Base-by-base conservation (phyloP, 2,888 invertebrate genomes). In the Lamellibrachia columna region DNA sequence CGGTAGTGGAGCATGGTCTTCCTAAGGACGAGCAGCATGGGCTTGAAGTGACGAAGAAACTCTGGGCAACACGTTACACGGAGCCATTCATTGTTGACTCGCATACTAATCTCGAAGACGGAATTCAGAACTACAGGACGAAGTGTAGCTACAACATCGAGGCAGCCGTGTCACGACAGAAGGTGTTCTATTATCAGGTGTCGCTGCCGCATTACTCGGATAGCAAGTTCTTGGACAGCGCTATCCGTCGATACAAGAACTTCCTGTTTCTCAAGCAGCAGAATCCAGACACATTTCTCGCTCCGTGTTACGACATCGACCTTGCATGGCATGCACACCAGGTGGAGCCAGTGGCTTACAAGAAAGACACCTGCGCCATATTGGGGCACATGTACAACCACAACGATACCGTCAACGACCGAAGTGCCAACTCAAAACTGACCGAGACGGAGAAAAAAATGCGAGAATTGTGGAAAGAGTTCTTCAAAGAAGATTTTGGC, bases 301-400 rank as follows among this genome's bases (percentile, higher is more conserved):
- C 97, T 28, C 97, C 97, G 2, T 97, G 97, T 94, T 97, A 97
- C 94, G 97, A 97, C 94, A 97, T 97, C 93, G 97, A 97, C 94
- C 94, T 97, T 58, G 95, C 97, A 6, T 97, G 97, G 97, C 97
- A 97, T 94, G 95, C 97, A 0, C 97, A 97, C 95, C 97, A 97
- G 95, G 96, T 97, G 91, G 95, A 95, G 92, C 96, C 96, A 40
- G 75, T 94, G 7, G 93, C 93, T 22, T 96, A 96, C 93, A 94
- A 95, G 91, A 94, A 95, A 60, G 96, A 96, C 93, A 96, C 95
- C 52, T 94, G 15, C 94, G 94, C 28, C 95, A 93, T 95, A 7
- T 94, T 96, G 8, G 96, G 96, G 9, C 95, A 95, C 90, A 93
- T 97, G 40, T 95, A 97, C 92, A 96, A 96, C 93, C 97, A 97